These are phyloP conservation scores for Stomatorhinus walkeri DNA, from an alignment of 2,797 vertebrate genomes.

Conservation along the genomic window DNA sequence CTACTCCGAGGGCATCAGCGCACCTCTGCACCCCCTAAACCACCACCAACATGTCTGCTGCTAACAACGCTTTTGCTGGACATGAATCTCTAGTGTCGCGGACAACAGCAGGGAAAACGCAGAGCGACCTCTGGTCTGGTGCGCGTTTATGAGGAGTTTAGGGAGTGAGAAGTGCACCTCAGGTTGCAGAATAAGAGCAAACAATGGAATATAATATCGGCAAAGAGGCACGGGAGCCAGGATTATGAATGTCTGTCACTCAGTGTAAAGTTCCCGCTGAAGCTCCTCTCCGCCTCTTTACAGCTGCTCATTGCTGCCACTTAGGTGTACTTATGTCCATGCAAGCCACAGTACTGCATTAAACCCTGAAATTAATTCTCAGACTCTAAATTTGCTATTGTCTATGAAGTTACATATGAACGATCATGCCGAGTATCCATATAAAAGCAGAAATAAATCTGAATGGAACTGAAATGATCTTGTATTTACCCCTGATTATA, in stretches of 20 bases:
- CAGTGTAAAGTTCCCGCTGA: neutral
- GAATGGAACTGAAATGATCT: neutral
- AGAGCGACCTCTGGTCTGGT: neutral
- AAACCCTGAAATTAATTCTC: neutral
- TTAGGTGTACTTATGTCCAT: neutral
- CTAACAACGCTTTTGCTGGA: neutral
- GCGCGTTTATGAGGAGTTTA: neutral
- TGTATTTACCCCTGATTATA: conserved; percentile 6
- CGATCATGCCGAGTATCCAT: neutral
- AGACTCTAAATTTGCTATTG: neutral
- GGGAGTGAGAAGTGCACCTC: neutral
- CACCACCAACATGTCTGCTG: neutral
- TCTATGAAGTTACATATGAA: neutral
- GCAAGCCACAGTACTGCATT: neutral
- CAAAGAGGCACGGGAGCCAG: neutral
- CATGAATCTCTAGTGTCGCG: neutral
- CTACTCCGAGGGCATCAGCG: neutral
- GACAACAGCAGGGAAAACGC: neutral
- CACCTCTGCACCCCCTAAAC: neutral
- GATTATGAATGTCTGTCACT: neutral
- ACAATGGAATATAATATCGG: neutral
- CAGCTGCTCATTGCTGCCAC: neutral
- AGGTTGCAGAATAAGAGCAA: neutral
- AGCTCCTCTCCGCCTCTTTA: neutral
- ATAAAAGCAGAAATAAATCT: neutral